Evolutionary conservation across 2,888 invertebrate species (phyloP).

Genomic region (Drosophila parthenogenetica): DNA sequence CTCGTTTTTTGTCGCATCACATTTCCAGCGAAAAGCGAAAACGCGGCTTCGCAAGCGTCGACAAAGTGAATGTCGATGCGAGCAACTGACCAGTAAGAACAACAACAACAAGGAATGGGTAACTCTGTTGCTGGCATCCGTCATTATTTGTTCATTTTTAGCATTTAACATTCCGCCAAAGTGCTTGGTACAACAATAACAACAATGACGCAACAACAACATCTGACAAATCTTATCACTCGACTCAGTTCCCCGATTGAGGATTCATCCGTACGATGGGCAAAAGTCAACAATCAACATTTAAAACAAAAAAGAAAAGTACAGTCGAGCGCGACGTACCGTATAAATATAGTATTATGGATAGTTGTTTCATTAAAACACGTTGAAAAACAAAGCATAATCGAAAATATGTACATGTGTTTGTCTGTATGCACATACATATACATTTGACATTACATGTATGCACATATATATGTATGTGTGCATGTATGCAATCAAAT

Average conservation of each 20-base stretch:
- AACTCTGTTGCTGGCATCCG: constrained; percentile 74
- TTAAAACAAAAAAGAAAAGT: too few relatives aligned
- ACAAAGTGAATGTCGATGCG: constrained; percentile 44
- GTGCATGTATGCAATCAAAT: too few relatives aligned
- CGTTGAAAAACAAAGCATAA: too few relatives aligned
- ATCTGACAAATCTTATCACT: constrained; percentile 37
- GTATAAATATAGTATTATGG: too few relatives aligned
- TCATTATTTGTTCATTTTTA: constrained; percentile 84
- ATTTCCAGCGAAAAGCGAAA: constrained; percentile 65
- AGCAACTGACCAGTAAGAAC: constrained; percentile 28
- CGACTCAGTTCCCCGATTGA: constrained; percentile 22
- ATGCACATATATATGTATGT: too few relatives aligned
- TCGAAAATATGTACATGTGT: too few relatives aligned
- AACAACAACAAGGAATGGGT: constrained; percentile 4
- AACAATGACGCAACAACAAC: constrained; percentile 10
- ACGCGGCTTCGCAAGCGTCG: constrained; percentile 58
- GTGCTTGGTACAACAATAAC: constrained; percentile 33
- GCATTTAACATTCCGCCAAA: constrained; percentile 83
- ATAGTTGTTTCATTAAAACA: too few relatives aligned
- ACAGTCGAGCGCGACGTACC: too few relatives aligned
- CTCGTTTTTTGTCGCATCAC: constrained; percentile 48
- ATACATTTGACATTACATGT: too few relatives aligned
- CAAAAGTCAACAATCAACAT: constrained; percentile 5
- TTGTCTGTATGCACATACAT: too few relatives aligned
- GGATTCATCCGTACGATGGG: constrained; percentile 27